Percentiles rank a stretch among this genome's conserved stretches.
These are phyloP conservation scores for Pasiphila rectangulata DNA, from an alignment of 2,888 invertebrate species.

Conservation along the genomic window DNA sequence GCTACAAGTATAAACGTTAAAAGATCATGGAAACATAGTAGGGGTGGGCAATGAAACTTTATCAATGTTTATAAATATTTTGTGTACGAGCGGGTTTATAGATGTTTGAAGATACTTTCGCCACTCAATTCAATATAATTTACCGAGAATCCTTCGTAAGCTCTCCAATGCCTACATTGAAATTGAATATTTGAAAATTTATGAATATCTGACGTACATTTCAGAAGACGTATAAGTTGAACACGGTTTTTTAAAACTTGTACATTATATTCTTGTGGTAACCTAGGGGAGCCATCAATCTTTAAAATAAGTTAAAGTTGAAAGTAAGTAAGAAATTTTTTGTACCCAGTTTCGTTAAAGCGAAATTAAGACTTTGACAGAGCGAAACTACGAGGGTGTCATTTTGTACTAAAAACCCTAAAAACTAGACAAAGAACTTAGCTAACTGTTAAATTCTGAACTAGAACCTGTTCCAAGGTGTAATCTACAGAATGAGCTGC, in stretches of 20 bases:
- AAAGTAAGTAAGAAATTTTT: constrained; percentile 2
- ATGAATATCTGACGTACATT: constrained; percentile 21
- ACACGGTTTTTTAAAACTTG: constrained; percentile 10
- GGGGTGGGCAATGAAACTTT: constrained; percentile 18
- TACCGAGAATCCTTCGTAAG: constrained; percentile 18
- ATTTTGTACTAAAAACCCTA: too few species aligned
- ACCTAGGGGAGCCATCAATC: constrained; percentile 9
- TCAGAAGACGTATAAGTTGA: constrained; percentile 4
- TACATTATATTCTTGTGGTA: constrained; percentile 8
- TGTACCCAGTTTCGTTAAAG: not conserved
- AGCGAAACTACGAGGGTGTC: too few species aligned
- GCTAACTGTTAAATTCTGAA: not conserved
- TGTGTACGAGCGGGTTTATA: constrained; percentile 18
- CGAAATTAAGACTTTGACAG: not conserved
- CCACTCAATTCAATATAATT: constrained; percentile 27
- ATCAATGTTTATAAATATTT: constrained; percentile 21
- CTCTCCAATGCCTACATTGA: constrained; percentile 14
- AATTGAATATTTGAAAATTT: constrained; percentile 27
- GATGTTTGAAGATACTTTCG: constrained; percentile 25
- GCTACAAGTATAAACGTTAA: not conserved
- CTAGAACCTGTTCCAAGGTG: constrained; percentile 1
- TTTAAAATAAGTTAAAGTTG: constrained; percentile 3
- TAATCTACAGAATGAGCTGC: constrained; percentile 5
- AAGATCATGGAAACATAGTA: not conserved
- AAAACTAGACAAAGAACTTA: constrained; percentile 6